Conservation (phyloP, 2,888 invertebrate genomes). For the Schrankia costaestrigalis region DNA sequence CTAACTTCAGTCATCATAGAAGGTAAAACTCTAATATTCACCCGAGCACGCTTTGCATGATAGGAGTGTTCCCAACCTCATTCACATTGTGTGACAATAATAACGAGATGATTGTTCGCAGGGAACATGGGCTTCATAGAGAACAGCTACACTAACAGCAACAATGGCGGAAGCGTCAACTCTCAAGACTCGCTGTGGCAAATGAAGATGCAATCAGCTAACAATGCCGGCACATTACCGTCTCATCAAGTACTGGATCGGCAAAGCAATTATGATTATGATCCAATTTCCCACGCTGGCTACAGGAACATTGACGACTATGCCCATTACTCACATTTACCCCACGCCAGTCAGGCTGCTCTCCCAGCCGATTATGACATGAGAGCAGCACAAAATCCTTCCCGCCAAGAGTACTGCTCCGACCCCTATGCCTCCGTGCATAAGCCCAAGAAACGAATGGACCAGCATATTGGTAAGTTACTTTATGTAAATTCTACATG, state of each 20-base stretch:
- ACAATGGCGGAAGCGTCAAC: slow-evolving; percentile 97
- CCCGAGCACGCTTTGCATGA: slow-evolving; percentile 26
- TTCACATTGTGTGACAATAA: neutral
- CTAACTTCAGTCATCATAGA: slow-evolving; percentile 49
- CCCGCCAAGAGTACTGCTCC: slow-evolving; percentile 92
- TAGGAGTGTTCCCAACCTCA: slow-evolving; percentile 1
- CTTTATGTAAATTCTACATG: no score
- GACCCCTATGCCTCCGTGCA: slow-evolving; percentile 94
- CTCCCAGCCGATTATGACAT: slow-evolving; percentile 85
- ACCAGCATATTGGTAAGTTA: slow-evolving; percentile 90
- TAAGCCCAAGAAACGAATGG: slow-evolving; percentile 93
- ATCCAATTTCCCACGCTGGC: slow-evolving; percentile 89
- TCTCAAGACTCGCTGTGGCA: slow-evolving; percentile 97
- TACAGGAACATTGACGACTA: slow-evolving; percentile 92
- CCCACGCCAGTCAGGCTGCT: slow-evolving; percentile 56
- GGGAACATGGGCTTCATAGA: slow-evolving; percentile 95
- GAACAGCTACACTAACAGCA: slow-evolving; percentile 95
- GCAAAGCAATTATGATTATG: slow-evolving; percentile 86
- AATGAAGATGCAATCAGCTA: slow-evolving; percentile 92
- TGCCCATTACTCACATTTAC: slow-evolving; percentile 90
- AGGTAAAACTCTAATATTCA: slow-evolving; percentile 38
- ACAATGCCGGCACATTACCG: slow-evolving; percentile 82
- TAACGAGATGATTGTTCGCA: slow-evolving; percentile 19
- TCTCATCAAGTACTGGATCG: slow-evolving; percentile 81
- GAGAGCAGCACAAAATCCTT: slow-evolving; percentile 89